Evolutionary conservation across 2,888 invertebrate species (phyloP).

Genomic region (Microplitis manilae): DNA sequence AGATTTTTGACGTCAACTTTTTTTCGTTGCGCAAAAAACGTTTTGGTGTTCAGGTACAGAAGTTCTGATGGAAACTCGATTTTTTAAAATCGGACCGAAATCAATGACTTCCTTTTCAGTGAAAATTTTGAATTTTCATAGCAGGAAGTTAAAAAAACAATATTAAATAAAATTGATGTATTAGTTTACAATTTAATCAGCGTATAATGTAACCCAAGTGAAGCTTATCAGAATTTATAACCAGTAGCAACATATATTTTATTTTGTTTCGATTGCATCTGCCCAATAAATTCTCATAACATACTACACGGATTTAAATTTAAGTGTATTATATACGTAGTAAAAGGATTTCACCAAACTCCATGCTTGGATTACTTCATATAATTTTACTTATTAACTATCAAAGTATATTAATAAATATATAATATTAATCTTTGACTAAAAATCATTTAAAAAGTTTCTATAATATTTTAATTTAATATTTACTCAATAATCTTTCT

Average conservation of each 20-base stretch:
- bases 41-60: no score
- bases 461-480: no score
- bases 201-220: neutral
- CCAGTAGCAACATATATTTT: neutral
- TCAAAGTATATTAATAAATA: no score
- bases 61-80: no score
- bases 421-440: no score
- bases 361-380: no score
- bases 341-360: neutral
- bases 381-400: no score
- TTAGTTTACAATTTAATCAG: neutral
- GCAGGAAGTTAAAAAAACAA: neutral
- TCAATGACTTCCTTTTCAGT: neutral
- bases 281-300: neutral
- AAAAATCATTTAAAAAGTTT: no score
- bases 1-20: no score
- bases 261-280: neutral
- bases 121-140: neutral
- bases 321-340: neutral
- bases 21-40: no score
- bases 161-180: neutral
- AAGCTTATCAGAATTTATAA: neutral
- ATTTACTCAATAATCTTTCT: no score
- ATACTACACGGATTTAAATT: neutral
- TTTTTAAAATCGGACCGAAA: no score